A percentile compares a stretch with the other conserved stretches of the same genome.
These are phyloP conservation scores for Volucella inflata DNA, from an alignment of 2,888 invertebrate species.

Conservation along the genomic window DNA sequence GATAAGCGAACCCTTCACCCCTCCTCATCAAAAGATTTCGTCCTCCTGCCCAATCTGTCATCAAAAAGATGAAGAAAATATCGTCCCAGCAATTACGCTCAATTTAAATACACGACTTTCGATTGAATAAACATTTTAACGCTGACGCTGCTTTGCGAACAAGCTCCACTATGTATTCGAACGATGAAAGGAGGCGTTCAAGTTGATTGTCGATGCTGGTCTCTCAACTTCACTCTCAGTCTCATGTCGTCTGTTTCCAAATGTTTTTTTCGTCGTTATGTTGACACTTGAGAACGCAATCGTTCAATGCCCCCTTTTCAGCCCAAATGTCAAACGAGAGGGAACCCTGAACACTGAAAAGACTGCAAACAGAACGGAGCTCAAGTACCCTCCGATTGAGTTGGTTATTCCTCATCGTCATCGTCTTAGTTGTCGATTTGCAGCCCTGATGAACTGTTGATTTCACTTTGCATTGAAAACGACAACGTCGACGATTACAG, in stretches of 20 bases:
- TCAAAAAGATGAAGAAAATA: conserved; percentile 4
- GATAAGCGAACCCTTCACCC: conserved; percentile 44
- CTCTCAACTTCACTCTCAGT: not conserved
- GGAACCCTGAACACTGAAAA: too few relatives aligned
- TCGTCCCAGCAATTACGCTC: conserved; percentile 45
- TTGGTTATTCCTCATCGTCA: not conserved
- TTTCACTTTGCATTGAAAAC: conserved; percentile 36
- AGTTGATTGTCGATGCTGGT: conserved; percentile 37
- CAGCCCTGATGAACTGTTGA: conserved; percentile 39
- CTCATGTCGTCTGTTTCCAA: not conserved
- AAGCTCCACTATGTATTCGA: not conserved
- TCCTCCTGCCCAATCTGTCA: not conserved
- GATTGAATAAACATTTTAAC: conserved; percentile 62
- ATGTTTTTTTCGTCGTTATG: conserved; percentile 16
- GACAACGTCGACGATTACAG: not conserved
- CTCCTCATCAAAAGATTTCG: not conserved
- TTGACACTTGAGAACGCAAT: conserved; percentile 57
- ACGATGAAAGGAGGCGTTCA: conserved; percentile 37
- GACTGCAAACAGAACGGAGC: not conserved
- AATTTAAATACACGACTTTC: conserved; percentile 53
- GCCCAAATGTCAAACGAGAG: not conserved
- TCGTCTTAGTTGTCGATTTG: conserved; percentile 4
- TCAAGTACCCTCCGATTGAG: not conserved
- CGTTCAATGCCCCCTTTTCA: conserved; percentile 55
- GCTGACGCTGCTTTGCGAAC: conserved; percentile 2